These are phyloP conservation scores for Axis porcinus DNA, from an alignment of 2,113 vertebrate genomes.

Conservation along the genomic window DNA sequence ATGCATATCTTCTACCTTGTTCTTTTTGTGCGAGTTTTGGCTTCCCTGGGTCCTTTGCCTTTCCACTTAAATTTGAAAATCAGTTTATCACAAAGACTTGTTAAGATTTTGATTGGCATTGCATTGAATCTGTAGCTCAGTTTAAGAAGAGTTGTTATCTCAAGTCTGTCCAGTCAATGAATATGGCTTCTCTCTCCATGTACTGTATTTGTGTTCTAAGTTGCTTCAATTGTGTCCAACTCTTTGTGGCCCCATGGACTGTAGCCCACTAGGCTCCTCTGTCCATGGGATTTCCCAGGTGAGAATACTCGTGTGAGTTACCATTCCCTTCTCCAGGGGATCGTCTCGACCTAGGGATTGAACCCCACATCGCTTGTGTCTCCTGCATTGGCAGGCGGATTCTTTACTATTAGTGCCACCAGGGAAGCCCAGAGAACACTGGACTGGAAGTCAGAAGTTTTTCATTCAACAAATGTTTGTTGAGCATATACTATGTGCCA, in stretches of 20 bases:
- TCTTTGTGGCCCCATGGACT: background rate
- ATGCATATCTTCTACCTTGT: background rate
- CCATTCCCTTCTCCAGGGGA: background rate
- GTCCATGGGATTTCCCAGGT: background rate
- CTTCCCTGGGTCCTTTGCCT: background rate
- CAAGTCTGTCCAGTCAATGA: background rate
- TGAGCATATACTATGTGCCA: background rate
- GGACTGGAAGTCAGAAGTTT: background rate
- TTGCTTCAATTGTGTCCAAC: background rate
- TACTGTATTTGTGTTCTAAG: background rate
- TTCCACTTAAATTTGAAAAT: constrained; percentile 8
- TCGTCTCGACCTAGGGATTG: background rate
- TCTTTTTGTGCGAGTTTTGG: background rate
- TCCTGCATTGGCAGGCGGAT: background rate
- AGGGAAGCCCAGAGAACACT: background rate
- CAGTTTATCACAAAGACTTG: background rate
- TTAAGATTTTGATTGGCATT: constrained; percentile 1
- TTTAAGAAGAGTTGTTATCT: background rate
- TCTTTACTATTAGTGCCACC: background rate
- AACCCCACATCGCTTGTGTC: background rate
- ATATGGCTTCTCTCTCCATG: background rate
- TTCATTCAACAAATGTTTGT: background rate
- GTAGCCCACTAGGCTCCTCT: background rate
- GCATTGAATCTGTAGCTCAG: background rate
- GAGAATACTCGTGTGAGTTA: background rate